Base-by-base conservation (phyloP, 1,140 invertebrate species). In the Myzus persicae region DNA sequence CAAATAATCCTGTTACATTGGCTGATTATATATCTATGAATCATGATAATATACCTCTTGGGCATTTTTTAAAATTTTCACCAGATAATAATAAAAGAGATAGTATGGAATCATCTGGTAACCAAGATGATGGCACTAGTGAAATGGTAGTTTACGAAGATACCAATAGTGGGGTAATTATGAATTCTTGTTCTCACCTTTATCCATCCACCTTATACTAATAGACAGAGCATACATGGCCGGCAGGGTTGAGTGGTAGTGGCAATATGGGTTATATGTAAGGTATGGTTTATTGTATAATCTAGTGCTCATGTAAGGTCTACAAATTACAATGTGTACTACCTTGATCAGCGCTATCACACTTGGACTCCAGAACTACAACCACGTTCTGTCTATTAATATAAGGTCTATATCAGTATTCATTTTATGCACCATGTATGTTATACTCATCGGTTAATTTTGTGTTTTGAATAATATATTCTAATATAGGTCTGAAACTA, bases 21-120 rank as follows among this genome's bases (percentile, higher is more conserved):
- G 97, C 97, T 31, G 97, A 98, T 95, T 98, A 98, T 95, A 96
- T 98, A 90, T 97, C 97, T 89, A 96, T 93, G 81, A 93, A 93
- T 31, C 91, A 93, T 38, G 90, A 90, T 59, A 93, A 87, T 67
- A 93, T 97, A 94, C 95, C 97, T 94, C 97, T 93, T 38, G 91
- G 91, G 97, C 97, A 98, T 95, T 97, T 98, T 94, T 96, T 98
- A 38, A 98, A 98, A 95, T 98, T 98, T 95, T 98, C 97, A 3
- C 97, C 97, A 1, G 97, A 97, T 94, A 97, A 96, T 94, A 97
- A 97, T 90, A 97, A 97, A 93, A 97, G 97, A 94, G 97, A 97
- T 94, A 48, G 44, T 48, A 48, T 96, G 96, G 5, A 94, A 93
- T n/a, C 81, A 36, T 82, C 81, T 44, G 93, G 81, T 48, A 91